Evolutionary conservation across 2,797 vertebrate genomes (phyloP).

Genomic region (Otolemur crassicaudatus): DNA sequence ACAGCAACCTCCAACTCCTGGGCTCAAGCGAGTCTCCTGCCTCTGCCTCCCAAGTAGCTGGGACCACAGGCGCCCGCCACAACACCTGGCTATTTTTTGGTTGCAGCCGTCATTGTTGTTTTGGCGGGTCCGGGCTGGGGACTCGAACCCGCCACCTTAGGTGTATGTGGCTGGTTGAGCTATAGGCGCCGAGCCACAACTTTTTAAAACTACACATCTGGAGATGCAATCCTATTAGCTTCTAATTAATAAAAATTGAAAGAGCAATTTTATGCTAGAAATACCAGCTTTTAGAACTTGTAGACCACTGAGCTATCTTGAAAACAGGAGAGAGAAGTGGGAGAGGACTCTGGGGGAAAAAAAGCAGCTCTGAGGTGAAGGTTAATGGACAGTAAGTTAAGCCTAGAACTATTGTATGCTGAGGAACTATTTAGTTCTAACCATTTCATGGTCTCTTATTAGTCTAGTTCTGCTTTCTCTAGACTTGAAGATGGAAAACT

Average conservation of each 20-base stretch:
- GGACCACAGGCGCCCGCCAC: no score
- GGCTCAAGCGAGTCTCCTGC: no score
- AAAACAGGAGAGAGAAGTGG: not conserved
- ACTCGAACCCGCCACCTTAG: no score
- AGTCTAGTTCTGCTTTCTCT: constrained; percentile 22
- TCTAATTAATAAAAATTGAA: constrained; percentile 41
- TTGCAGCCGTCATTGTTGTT: no score
- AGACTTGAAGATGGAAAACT: constrained; percentile 29
- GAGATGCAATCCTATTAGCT: not conserved
- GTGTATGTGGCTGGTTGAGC: no score
- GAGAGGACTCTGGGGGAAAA: not conserved
- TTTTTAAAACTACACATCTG: constrained; percentile 25
- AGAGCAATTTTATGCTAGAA: not conserved
- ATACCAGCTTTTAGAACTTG: not conserved
- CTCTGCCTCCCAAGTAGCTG: no score
- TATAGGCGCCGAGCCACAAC: no score
- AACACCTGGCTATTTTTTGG: no score
- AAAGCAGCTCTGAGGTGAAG: not conserved
- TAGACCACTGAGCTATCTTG: not conserved
- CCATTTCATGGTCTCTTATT: not conserved
- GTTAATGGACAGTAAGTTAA: not conserved
- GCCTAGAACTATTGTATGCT: not conserved
- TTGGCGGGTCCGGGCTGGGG: no score
- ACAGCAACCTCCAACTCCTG: no score
- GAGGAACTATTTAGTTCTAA: not conserved